A percentile compares a stretch with the other conserved stretches of the same genome.
Conservation (phyloP, 2,888 invertebrate species). For the Sepiola atlantica region DNA sequence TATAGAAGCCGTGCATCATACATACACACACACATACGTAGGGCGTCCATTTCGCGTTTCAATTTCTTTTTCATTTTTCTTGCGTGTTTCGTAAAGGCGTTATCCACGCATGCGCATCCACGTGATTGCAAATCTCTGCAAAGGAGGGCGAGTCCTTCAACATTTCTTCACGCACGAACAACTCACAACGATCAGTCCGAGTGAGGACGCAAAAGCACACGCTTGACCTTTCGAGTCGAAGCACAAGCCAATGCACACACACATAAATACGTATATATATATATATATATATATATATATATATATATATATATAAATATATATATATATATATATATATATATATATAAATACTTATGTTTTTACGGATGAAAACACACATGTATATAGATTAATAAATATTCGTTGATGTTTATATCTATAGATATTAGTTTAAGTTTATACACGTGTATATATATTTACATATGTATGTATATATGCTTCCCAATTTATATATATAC, state of each 20-base stretch:
- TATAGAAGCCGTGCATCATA: too few species aligned
- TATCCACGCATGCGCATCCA: not conserved
- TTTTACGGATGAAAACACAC: too few species aligned
- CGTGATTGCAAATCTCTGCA: not conserved
- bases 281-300: slow-evolving; percentile 32
- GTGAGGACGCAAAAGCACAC: not conserved
- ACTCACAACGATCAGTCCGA: slow-evolving; percentile 9
- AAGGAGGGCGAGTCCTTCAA: not conserved
- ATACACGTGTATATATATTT: too few species aligned
- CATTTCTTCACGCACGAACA: not conserved
- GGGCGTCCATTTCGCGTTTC: too few species aligned
- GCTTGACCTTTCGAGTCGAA: not conserved
- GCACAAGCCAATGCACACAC: not conserved
- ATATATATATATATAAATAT: slow-evolving; percentile 10
- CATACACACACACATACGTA: too few species aligned
- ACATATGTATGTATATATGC: too few species aligned
- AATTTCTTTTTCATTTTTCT: not conserved
- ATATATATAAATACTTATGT: too few species aligned
- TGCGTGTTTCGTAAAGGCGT: not conserved
- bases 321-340: not conserved
- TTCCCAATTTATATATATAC: too few species aligned
- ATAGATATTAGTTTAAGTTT: too few species aligned
- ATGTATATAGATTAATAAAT: too few species aligned
- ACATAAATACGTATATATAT: not conserved
- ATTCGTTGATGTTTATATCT: too few species aligned